Percentiles rank a stretch among this genome's conserved stretches.
Conservation (phyloP, 2,113 vertebrate species). For the Ailurus styani region DNA sequence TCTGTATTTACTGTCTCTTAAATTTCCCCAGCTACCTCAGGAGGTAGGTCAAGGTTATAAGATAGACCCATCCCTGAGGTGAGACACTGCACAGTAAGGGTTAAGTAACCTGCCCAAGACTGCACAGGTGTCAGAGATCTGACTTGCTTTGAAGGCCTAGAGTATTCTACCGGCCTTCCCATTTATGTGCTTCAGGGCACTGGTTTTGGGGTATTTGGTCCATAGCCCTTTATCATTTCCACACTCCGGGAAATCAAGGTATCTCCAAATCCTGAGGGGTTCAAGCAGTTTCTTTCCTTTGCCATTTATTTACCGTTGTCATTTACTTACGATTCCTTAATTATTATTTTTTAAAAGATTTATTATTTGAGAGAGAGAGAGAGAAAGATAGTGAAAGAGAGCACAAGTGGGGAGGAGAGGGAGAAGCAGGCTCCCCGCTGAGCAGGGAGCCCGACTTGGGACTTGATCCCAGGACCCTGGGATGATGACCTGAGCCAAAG, state of each 20-base stretch:
- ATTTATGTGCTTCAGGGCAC: background rate
- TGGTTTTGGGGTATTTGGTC: background rate
- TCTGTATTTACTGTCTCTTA: background rate
- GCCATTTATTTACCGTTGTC: background rate
- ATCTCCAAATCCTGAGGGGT: background rate
- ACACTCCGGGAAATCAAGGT: background rate
- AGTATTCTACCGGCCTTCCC: background rate
- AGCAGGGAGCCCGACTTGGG: background rate
- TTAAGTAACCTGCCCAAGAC: background rate
- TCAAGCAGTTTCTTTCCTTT: background rate
- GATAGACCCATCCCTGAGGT: background rate
- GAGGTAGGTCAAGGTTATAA: background rate
- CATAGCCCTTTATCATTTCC: background rate
- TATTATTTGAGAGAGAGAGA: background rate
- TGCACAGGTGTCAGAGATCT: too few species aligned
- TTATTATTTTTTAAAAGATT: background rate
- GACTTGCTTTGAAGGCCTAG: background rate
- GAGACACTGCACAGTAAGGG: background rate
- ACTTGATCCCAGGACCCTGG: background rate
- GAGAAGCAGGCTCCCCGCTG: background rate
- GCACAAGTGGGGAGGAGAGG: background rate
- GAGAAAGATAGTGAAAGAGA: background rate
- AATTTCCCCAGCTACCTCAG: background rate
- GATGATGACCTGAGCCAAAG: background rate
- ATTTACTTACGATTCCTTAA: background rate